These are phyloP conservation scores for Serripes groenlandicus DNA, from an alignment of 2,888 invertebrate genomes.

Conservation along the genomic window DNA sequence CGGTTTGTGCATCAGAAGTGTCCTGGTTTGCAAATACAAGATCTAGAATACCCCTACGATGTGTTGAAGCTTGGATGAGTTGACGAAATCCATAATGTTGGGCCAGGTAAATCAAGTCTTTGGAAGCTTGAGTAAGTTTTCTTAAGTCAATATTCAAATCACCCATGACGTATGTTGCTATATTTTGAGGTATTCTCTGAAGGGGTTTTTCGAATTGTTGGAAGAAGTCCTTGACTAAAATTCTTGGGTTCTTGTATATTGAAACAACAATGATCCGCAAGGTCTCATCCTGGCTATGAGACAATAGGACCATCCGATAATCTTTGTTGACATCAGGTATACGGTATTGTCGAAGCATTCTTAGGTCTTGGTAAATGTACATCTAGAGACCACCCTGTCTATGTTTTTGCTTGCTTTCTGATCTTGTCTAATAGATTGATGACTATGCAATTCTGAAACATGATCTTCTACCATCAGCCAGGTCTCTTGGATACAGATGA, in stretches of 20 bases:
- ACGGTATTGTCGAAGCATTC: too few species aligned
- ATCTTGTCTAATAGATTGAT: too few species aligned
- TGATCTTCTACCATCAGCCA: slow-evolving; percentile 33
- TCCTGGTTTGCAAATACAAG: slow-evolving; percentile 27
- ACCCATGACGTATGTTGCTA: slow-evolving; percentile 35
- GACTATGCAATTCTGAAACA: too few species aligned
- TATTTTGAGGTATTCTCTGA: slow-evolving; percentile 16
- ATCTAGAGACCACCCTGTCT: too few species aligned
- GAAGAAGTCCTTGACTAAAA: slow-evolving; percentile 16
- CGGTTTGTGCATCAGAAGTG: neutral
- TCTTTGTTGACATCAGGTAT: too few species aligned
- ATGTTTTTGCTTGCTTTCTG: too few species aligned
- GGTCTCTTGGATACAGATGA: slow-evolving; percentile 39
- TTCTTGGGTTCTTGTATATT: slow-evolving; percentile 41
- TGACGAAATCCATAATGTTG: too few species aligned
- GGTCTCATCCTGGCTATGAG: neutral
- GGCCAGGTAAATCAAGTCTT: slow-evolving; percentile 5
- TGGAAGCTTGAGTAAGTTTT: too few species aligned
- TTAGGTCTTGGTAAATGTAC: too few species aligned
- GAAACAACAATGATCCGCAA: slow-evolving; percentile 8
- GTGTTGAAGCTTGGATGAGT: too few species aligned
- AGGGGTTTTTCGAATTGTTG: slow-evolving; percentile 34
- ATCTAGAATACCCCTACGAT: slow-evolving; percentile 41
- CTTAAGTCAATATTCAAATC: slow-evolving; percentile 39
- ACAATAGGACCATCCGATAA: slow-evolving; percentile 19